These are phyloP conservation scores for Torymus texanus DNA, from an alignment of 2,888 invertebrate genomes.

Conservation along the genomic window DNA sequence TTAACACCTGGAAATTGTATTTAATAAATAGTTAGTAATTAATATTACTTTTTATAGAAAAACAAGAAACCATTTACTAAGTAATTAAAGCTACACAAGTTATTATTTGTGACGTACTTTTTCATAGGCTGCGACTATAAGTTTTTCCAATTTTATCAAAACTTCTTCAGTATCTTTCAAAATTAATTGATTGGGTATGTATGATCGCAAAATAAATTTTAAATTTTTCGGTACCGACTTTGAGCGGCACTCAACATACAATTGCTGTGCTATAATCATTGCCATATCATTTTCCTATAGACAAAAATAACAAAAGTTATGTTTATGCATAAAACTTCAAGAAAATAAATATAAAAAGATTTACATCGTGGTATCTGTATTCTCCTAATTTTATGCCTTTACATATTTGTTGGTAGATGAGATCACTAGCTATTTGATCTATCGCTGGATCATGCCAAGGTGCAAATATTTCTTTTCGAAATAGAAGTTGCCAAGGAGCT, in stretches of 20 bases:
- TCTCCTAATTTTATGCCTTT: slow-evolving; percentile 94
- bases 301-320: slow-evolving; percentile 13
- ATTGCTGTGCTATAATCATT: slow-evolving; percentile 92
- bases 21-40: too few relatives aligned
- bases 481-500: slow-evolving; percentile 92
- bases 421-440: slow-evolving; percentile 88
- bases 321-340: background rate
- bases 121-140: slow-evolving; percentile 84
- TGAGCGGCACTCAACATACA: slow-evolving; percentile 88
- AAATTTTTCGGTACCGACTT: slow-evolving; percentile 82
- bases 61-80: too few relatives aligned
- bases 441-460: slow-evolving; percentile 93
- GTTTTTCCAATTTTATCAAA: slow-evolving; percentile 83
- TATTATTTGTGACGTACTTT: slow-evolving; percentile 67
- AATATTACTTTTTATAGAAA: too few relatives aligned
- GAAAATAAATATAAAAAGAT: slow-evolving; percentile 25
- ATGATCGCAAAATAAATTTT: slow-evolving; percentile 84
- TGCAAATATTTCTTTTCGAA: slow-evolving; percentile 91
- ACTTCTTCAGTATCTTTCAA: slow-evolving; percentile 78
- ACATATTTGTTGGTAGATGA: slow-evolving; percentile 92
- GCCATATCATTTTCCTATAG: slow-evolving; percentile 88
- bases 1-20: too few relatives aligned
- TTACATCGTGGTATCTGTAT: slow-evolving; percentile 84
- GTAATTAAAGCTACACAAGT: too few relatives aligned
- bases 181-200: slow-evolving; percentile 87